Evolutionary conservation across 2,797 vertebrate genomes (phyloP).

Genomic region (Aldrovandia affinis): DNA sequence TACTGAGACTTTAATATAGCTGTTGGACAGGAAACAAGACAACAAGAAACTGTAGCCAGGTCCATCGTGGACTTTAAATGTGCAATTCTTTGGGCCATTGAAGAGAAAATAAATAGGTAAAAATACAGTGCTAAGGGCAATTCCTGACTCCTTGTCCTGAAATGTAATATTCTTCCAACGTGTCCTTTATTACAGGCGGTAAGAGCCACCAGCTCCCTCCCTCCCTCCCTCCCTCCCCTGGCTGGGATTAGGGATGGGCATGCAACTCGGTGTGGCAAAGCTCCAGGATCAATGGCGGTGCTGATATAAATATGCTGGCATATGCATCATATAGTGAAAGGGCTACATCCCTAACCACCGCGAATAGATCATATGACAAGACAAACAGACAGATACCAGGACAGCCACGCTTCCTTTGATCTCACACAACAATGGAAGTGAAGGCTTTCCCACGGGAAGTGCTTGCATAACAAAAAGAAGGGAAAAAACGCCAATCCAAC

Average conservation of each 20-base stretch:
- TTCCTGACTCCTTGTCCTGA: not conserved
- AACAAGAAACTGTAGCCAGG: too few species aligned
- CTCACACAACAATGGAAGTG: not conserved
- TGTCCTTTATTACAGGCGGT: not conserved
- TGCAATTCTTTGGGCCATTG: not conserved
- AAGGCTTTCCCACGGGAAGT: not conserved
- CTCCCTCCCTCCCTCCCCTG: not conserved
- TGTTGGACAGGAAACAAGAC: too few species aligned
- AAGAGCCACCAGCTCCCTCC: too few species aligned
- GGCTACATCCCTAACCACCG: not conserved
- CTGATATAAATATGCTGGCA: not conserved
- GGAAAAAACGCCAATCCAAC: not conserved
- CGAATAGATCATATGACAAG: not conserved
- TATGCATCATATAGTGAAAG: not conserved
- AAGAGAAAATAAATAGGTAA: not conserved
- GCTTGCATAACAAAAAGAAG: not conserved
- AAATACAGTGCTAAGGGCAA: not conserved
- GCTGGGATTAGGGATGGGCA: not conserved
- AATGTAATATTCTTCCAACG: not conserved
- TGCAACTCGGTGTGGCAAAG: not conserved
- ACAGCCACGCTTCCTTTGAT: not conserved
- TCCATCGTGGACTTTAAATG: not conserved
- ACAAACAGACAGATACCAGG: not conserved
- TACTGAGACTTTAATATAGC: not conserved
- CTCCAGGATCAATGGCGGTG: not conserved